A percentile compares a stretch with the other conserved stretches of the same genome.
phyloP scores from a whole-genome alignment of 1,140 invertebrate species.

The Laupala kohalensis region DNA sequence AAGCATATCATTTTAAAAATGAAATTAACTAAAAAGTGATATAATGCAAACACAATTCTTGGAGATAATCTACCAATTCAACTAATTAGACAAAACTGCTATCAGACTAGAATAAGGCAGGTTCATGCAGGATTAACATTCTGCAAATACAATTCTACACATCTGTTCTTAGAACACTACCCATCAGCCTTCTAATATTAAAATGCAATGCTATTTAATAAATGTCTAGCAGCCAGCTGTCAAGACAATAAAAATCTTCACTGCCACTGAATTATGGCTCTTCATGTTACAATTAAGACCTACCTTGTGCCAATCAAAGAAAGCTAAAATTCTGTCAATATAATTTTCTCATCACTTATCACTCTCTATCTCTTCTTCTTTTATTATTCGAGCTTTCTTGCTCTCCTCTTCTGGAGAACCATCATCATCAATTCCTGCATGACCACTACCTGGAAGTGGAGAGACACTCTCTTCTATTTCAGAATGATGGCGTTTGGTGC shows the following conservation, averaged over 20 bases:
- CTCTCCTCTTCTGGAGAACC: slow-evolving; percentile 1
- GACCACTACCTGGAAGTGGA: neutral
- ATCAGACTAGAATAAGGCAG: neutral
- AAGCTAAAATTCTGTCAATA: neutral
- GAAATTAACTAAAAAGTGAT: too few relatives aligned
- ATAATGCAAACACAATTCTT: too few relatives aligned
- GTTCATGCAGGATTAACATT: neutral
- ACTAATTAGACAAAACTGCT: neutral
- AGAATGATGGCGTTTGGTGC: slow-evolving; percentile 10
- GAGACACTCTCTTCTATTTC: slow-evolving; percentile 7
- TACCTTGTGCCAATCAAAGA: neutral
- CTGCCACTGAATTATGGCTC: neutral
- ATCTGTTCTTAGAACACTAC: neutral
- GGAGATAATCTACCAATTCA: neutral
- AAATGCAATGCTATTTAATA: neutral
- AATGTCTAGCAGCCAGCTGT: neutral
- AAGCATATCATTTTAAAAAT: too few relatives aligned
- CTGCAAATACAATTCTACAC: neutral
- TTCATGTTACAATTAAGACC: neutral
- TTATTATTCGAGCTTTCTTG: slow-evolving; percentile 11
- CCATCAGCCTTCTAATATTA: neutral
- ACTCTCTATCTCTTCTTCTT: slow-evolving; percentile 2
- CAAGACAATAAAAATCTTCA: neutral
- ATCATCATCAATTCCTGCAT: slow-evolving; percentile 4
- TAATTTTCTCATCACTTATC: neutral